A percentile compares a stretch with the other conserved stretches of the same genome.
phyloP scores from a whole-genome alignment of 2,888 invertebrate species.

The Heliconius charithonia region DNA sequence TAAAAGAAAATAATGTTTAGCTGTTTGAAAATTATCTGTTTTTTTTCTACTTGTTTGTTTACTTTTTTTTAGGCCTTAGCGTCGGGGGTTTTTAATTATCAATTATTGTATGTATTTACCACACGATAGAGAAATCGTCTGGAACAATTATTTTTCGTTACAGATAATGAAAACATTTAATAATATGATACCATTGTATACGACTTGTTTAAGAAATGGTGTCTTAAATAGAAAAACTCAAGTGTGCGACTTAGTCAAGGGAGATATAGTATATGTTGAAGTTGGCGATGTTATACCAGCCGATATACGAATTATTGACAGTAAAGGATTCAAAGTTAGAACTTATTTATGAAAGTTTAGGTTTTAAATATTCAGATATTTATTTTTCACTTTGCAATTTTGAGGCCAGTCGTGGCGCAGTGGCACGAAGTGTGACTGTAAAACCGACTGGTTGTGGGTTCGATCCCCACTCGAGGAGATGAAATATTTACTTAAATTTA shows the following conservation, averaged over 20 bases:
- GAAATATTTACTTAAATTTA: too few relatives aligned
- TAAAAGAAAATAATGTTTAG: neutral
- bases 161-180: constrained; percentile 99
- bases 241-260: constrained; percentile 95
- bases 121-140: too few relatives aligned
- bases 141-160: neutral
- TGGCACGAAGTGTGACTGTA: too few relatives aligned
- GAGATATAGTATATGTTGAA: constrained; percentile 93
- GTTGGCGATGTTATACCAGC: constrained; percentile 99
- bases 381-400: neutral
- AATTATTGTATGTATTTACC: too few relatives aligned
- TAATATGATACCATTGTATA: constrained; percentile 96
- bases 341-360: neutral
- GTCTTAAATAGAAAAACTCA: constrained; percentile 89
- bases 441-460: too few relatives aligned
- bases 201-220: constrained; percentile 94
- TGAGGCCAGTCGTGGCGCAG: too few relatives aligned
- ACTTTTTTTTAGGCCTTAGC: too few relatives aligned
- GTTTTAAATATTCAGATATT: neutral
- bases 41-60: too few relatives aligned
- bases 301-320: constrained; percentile 96
- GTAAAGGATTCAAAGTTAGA: constrained; percentile 92
- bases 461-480: too few relatives aligned
- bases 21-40: neutral
- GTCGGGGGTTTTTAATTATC: too few relatives aligned